A percentile compares a stretch with the other conserved stretches of the same genome.
phyloP scores from a whole-genome alignment of 2,888 invertebrate genomes.

The Leptinotarsa juncta region DNA sequence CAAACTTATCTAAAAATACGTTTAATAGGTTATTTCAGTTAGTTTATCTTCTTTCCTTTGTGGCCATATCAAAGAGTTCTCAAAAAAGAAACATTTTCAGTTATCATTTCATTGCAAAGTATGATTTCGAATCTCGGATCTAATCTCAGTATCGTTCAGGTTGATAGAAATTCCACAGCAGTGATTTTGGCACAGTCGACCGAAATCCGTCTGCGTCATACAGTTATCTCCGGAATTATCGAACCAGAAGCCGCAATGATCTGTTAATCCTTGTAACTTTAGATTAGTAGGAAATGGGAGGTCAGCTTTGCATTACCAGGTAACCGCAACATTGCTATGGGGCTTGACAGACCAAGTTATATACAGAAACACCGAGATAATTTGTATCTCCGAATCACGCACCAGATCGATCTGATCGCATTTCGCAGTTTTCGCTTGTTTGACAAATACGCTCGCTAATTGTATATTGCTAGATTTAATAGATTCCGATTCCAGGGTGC shows the following conservation, averaged over 20 bases:
- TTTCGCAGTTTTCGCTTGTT: neutral
- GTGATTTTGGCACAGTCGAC: neutral
- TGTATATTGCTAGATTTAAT: neutral
- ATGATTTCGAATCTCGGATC: neutral
- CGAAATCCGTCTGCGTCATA: constrained; percentile 9
- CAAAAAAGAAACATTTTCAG: too few species aligned
- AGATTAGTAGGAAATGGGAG: constrained; percentile 33
- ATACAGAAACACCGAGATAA: neutral
- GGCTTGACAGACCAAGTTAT: constrained; percentile 2
- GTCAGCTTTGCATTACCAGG: constrained; percentile 9
- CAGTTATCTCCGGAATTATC: constrained; percentile 12
- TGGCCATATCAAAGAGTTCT: too few species aligned
- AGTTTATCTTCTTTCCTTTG: too few species aligned
- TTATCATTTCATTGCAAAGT: neutral
- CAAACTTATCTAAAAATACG: too few species aligned
- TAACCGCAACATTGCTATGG: constrained; percentile 14
- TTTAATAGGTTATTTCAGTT: too few species aligned
- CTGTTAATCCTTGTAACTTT: constrained; percentile 35
- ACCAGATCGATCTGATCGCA: neutral
- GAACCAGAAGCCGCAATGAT: constrained; percentile 27
- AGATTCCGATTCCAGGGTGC: too few species aligned
- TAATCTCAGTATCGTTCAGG: neutral
- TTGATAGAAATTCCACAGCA: neutral
- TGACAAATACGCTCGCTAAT: neutral
- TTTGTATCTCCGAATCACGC: neutral